Evolutionary conservation across 2,797 vertebrate genomes (phyloP), one percentile per base, ranked within the genome.

Genomic region (Hippopotamyrus pictus): DNA sequence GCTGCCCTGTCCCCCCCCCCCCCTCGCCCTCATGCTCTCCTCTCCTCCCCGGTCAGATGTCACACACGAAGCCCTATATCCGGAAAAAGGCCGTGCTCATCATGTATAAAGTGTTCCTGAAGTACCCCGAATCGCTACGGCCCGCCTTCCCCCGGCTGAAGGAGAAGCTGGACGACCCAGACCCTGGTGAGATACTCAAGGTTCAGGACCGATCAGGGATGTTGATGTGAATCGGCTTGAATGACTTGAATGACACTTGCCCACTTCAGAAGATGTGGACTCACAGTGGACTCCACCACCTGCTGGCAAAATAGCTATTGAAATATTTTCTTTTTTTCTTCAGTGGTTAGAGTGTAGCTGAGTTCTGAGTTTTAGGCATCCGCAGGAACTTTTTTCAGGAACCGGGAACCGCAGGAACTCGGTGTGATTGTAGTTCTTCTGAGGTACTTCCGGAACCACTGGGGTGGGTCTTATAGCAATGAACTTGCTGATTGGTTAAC

Each of bases 71-170:
- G 95, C 98, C 99, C 19, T 99, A 99, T 93, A 99, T 99, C 94
- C 96, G 99, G 93, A 99, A 99, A 95, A 99, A 99, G 94, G 98
- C 98, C 0, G 98, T 99, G 93, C 92, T 99, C 91, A 99, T 99
- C 93, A 99, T 99, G 99, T 99, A 99, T 94, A 99, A 99, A 94
- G 98, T 99, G 65, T 99, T 99, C 91, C 95, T 99, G 91, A 99
- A 99, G 91, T 99, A 99, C 93, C 99, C 98, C 0, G 99, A 99
- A 93, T 99, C 99, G 1, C 95, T 99, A 88, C 97, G 99, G 0
- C 99, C 99, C 0, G 99, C 99, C 0, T 99, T 99, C 87, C 98
- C 99, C 46, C 96, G 99, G 87, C 97, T 99, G 76, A 99, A 99
- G 91, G 99, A 99, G 94, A 99, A 99, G 92, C 96, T 99, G 90